Percentiles rank a stretch among this genome's conserved stretches.
Conservation (phyloP, 2,797 vertebrate genomes). For the Acipenser transmontanus region DNA sequence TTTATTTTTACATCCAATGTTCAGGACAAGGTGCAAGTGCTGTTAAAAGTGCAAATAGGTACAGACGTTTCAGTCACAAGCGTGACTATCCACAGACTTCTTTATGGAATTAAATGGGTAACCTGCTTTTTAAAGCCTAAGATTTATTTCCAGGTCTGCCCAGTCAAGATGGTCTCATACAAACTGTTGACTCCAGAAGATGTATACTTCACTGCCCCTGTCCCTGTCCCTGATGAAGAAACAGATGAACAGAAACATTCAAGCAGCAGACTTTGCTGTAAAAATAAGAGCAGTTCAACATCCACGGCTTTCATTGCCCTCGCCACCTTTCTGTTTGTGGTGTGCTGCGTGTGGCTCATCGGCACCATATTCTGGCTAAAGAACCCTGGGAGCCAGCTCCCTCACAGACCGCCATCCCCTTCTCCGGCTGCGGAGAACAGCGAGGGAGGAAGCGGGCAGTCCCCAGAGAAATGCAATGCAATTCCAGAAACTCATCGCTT, state of each 20-base stretch:
- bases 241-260: slow-evolving; percentile 11
- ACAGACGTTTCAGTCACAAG: too few relatives aligned
- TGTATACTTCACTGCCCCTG: slow-evolving; percentile 25
- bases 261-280: slow-evolving; percentile 43
- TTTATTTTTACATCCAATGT: too few relatives aligned
- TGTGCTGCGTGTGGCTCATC: slow-evolving; percentile 55
- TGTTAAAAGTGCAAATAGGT: too few relatives aligned
- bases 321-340: slow-evolving; percentile 51
- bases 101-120: too few relatives aligned
- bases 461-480: slow-evolving; percentile 40
- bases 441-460: background rate
- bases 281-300: slow-evolving; percentile 42
- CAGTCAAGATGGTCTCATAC: slow-evolving; percentile 33
- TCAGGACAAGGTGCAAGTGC: too few relatives aligned
- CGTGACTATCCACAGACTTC: too few relatives aligned
- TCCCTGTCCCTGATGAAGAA: slow-evolving; percentile 39
- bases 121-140: too few relatives aligned
- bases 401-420: slow-evolving; percentile 35
- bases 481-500: slow-evolving; percentile 62
- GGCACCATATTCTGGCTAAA: slow-evolving; percentile 61
- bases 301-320: slow-evolving; percentile 46
- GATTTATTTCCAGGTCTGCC: background rate
- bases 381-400: slow-evolving; percentile 25
- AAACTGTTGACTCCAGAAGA: slow-evolving; percentile 37
- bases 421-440: slow-evolving; percentile 5